Conservation (phyloP, 2,797 vertebrate species). For the Novumbra hubbsi region DNA sequence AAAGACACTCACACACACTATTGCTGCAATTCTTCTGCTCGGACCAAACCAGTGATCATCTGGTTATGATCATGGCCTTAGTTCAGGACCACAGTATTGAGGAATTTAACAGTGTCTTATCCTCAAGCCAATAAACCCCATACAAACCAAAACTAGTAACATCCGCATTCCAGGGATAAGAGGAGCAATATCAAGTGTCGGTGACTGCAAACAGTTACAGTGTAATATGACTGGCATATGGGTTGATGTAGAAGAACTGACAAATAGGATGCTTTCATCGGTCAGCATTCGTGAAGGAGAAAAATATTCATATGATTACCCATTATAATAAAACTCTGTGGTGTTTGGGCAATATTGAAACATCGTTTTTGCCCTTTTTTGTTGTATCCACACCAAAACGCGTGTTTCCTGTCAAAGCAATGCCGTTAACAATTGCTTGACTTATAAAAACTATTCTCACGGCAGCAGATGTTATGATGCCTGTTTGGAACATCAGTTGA, state of each 20-base stretch:
- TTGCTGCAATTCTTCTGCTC: background rate
- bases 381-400: too few species aligned
- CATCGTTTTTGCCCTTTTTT: too few species aligned
- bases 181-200: background rate
- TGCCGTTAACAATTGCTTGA: too few species aligned
- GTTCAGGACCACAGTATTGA: background rate
- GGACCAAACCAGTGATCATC: background rate
- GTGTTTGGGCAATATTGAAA: too few species aligned
- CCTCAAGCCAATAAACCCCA: background rate
- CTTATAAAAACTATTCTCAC: too few species aligned
- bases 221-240: background rate
- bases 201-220: background rate
- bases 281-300: background rate
- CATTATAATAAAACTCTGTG: too few species aligned
- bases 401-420: too few species aligned
- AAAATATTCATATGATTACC: too few species aligned
- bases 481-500: too few species aligned
- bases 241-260: background rate
- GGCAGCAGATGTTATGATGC: too few species aligned
- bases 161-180: background rate
- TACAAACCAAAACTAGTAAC: constrained; percentile 1
- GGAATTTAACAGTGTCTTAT: background rate
- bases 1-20: background rate
- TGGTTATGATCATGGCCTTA: background rate
- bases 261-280: background rate